Conservation (phyloP, 92 coral and sea anemone genomes). For the Porites cylindrica region DNA sequence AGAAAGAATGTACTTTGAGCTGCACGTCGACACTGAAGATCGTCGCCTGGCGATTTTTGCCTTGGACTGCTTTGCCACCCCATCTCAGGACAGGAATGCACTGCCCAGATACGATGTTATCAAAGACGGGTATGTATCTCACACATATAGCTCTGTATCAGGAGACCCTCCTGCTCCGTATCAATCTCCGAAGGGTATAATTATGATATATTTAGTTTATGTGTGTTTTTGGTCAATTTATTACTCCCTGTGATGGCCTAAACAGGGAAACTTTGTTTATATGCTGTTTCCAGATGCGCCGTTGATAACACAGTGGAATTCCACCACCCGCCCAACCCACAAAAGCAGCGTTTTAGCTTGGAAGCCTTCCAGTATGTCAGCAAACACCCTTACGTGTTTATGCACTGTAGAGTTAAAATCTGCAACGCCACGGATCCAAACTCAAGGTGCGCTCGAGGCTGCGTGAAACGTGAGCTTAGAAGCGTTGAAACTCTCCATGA, state of each 20-base stretch:
- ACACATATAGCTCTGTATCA: too few species aligned
- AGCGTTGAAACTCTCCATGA: constrained; percentile 16
- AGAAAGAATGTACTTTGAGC: constrained; percentile 4
- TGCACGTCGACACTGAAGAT: constrained; percentile 22
- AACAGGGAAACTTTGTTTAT: not conserved
- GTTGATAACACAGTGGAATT: constrained; percentile 28
- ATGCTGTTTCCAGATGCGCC: not conserved
- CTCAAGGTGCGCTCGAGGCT: constrained; percentile 59
- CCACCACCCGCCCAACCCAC: constrained; percentile 38
- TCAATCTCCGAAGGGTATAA: too few species aligned
- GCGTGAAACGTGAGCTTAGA: constrained; percentile 10
- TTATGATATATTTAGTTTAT: too few species aligned
- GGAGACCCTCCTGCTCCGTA: too few species aligned
- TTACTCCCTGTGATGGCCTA: too few species aligned
- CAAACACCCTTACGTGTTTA: constrained; percentile 53
- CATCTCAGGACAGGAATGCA: constrained; percentile 32
- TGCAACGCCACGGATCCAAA: constrained; percentile 58
- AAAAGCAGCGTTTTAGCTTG: constrained; percentile 64
- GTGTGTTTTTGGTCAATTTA: not conserved
- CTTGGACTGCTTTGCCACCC: constrained; percentile 39
- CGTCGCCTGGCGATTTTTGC: constrained; percentile 18
- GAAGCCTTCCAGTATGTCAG: constrained; percentile 68
- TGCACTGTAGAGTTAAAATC: constrained; percentile 68
- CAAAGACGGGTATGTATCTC: constrained; percentile 10
- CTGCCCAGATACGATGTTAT: constrained; percentile 36